Evolutionary conservation across 2,113 vertebrate species (phyloP).

Genomic region (Heloderma charlesbogerti): DNA sequence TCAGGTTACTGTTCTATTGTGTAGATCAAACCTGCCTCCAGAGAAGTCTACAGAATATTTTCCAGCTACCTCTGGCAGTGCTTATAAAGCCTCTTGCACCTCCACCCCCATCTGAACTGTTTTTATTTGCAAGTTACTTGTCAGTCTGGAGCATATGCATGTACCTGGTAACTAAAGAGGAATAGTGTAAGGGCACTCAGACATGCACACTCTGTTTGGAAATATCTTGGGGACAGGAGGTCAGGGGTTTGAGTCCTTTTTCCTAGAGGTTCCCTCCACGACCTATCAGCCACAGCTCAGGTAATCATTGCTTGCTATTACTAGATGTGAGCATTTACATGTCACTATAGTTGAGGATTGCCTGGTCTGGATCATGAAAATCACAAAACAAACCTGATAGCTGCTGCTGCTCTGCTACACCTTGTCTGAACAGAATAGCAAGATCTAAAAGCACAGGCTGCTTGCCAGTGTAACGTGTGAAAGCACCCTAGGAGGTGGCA

Average conservation of each 20-base stretch:
- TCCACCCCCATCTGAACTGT: background rate
- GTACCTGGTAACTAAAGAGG: background rate
- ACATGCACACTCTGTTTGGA: background rate
- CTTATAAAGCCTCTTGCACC: background rate
- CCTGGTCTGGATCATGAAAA: background rate
- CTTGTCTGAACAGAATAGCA: background rate
- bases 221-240: background rate
- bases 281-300: background rate
- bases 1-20: background rate
- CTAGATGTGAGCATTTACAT: background rate
- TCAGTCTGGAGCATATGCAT: background rate
- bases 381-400: background rate
- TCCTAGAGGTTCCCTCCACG: background rate
- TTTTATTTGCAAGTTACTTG: background rate
- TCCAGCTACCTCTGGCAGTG: background rate
- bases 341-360: background rate
- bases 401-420: background rate
- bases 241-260: background rate
- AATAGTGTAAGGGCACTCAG: background rate
- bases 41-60: background rate
- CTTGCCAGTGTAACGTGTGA: background rate
- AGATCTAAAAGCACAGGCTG: background rate
- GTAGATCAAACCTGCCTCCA: background rate
- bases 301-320: background rate
- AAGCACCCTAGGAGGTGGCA: slow-evolving; percentile 26